Evolutionary conservation across 1,140 invertebrate species (phyloP), one percentile per base, ranked within the genome.

Genomic region (Anthonomus grandis): DNA sequence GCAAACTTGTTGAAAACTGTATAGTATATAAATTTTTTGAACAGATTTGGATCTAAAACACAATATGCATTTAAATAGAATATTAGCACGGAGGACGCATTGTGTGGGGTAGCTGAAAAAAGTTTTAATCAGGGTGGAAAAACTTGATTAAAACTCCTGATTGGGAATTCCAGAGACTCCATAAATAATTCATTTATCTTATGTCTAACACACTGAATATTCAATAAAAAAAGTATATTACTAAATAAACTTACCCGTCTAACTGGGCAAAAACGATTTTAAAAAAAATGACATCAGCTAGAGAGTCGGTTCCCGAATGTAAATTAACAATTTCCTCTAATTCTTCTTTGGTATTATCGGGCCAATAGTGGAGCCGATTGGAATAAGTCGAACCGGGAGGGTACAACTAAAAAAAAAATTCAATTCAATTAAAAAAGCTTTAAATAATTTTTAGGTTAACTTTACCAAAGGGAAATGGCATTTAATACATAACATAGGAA

Each of bases 381-480:
- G 46, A 17, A 27, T 46, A 25, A 9, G 59, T 66, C 1, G 64
- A 60, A 8, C 38, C 47, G 31, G 57, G 57, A 23, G 57, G 57
- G 39, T 59, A 63, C 9, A 62, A 22, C 61, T 60, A 53, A 42
- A 63, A 63, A 59, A 15, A 1, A 36, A 39, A 25, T 27, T 48
- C 9, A 13, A 10, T 22, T 44, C 25, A 37, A 41, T 41, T 9
- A 41, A 8, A 6, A 13, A 15, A 19, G 38, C 15, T 41, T 31
- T n/a, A 31, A 31, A 18, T 31, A 36, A 23, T 24, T 4, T 15
- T n/a, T 12, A 58, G 15, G 15, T 42, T 44, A 27, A 46, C 22
- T 38, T 59, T 58, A 62, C 58, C 17, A 57, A 38, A 12, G 59
- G 44, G 27, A 68, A 57, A 45, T 64, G 60, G 24, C 66, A 66